Percentiles rank a stretch among this genome's conserved stretches.
phyloP scores from a whole-genome alignment of 2,797 vertebrate species.

The Ispidina picta region DNA sequence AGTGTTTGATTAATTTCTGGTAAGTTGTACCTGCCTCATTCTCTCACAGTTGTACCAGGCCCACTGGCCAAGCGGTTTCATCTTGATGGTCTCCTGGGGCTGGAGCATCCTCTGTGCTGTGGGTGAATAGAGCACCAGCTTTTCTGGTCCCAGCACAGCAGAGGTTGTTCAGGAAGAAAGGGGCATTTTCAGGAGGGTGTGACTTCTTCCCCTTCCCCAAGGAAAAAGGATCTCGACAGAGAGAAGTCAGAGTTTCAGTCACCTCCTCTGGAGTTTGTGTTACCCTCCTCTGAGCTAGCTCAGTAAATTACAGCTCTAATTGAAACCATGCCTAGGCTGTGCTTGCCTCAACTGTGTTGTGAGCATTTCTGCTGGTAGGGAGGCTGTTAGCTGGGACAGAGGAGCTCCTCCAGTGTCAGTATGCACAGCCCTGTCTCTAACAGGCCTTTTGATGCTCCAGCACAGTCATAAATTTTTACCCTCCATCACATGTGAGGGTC shows the following conservation, averaged over 20 bases:
- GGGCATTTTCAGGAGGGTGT: background rate
- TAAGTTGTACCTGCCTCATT: background rate
- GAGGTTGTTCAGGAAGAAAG: background rate
- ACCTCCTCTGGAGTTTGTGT: background rate
- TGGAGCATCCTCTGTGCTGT: background rate
- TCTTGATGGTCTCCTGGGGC: background rate
- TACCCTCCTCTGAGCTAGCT: background rate
- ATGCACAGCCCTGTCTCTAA: background rate
- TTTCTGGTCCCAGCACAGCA: background rate
- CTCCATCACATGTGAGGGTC: accelerated
- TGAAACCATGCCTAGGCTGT: background rate
- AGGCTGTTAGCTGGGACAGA: background rate
- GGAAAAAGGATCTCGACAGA: background rate
- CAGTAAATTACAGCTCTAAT: background rate
- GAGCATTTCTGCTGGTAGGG: background rate
- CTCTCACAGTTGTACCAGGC: background rate
- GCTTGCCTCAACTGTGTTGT: accelerated
- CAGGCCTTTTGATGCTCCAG: background rate
- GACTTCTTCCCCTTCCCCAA: background rate
- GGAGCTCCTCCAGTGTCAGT: background rate
- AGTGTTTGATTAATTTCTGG: background rate
- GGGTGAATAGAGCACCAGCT: background rate
- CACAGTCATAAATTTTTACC: too few relatives aligned
- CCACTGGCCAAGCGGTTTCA: background rate
- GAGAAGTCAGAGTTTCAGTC: background rate